Base-by-base conservation (phyloP, 2,888 invertebrate genomes). In the Pandemis heparana region DNA sequence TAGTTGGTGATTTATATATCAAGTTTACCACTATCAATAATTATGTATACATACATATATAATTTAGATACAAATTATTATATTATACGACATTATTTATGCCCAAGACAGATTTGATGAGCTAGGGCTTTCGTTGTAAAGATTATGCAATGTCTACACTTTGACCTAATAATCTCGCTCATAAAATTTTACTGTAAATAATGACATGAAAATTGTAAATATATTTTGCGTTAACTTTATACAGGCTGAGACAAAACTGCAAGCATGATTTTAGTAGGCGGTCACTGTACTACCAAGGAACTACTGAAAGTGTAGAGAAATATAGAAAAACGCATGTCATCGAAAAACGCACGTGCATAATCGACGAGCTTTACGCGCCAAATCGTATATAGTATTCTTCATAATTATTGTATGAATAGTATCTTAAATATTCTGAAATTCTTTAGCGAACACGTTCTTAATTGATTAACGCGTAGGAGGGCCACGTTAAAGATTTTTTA, bases 391-490 rank as follows among this genome's bases (percentile, higher is more conserved):
- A 32, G n/a, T n/a, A n/a, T n/a, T 41, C 8, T 41, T 41, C 41
- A 9, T 41, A 41, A 41, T 41, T 41, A 7, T 41, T 41, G 41
- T 41, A 41, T 41, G 41, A 41, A 41, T 41, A 41, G 41, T 41
- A 9, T 41, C 9, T 41, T 32, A 32, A 9, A 9, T 41, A 41
- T 41, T 41, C 41, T 8, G 41, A 41, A 7, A 41, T 41, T 7
- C 9, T 5, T 46, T 46, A 46, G 12, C 12, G 3, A 16, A 14
- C 51, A 8, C 16, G 8, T n/a, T 51, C 16, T 8, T 51, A 51
- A 51, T 5, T 51, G 16, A 51, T 16, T 16, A 16, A 62, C 62
- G 18, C 56, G n/a, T 18, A 62, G 16, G 68, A 72, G 63, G 68
- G 51, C 46, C 53, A 62, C 39, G 53, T 46, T 63, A 56, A 14